Conservation (phyloP, 2,797 vertebrate genomes). For the Aphelocoma californica region DNA sequence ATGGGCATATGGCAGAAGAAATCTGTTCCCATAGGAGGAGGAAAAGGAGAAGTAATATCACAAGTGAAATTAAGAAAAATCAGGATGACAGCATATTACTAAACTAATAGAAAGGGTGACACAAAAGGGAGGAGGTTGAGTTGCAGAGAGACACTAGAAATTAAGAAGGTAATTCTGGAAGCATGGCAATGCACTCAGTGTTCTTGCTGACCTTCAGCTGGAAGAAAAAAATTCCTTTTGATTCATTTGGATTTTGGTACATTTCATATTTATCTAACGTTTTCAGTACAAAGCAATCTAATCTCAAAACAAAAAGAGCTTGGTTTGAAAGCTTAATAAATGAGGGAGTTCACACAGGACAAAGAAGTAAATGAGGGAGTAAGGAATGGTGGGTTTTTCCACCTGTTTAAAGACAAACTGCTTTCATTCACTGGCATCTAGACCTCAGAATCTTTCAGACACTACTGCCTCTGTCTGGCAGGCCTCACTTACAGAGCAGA, state of each 20-base stretch:
- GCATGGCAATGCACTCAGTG: not conserved
- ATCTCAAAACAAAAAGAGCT: not conserved
- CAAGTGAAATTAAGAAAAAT: constrained; percentile 52
- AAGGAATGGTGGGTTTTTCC: not conserved
- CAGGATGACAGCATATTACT: constrained; percentile 38
- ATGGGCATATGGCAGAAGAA: constrained; percentile 66
- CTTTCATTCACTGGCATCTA: not conserved
- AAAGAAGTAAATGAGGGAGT: not conserved
- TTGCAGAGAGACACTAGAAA: not conserved
- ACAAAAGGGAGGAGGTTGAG: constrained; percentile 1
- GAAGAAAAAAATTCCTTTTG: not conserved
- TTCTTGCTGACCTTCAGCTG: not conserved
- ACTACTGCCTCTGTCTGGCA: not conserved
- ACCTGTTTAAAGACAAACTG: not conserved
- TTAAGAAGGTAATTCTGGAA: not conserved
- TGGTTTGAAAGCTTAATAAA: constrained; percentile 6
- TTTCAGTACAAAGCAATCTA: not conserved
- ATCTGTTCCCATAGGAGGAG: constrained; percentile 48
- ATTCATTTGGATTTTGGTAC: not conserved
- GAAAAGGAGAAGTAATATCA: constrained; percentile 60
- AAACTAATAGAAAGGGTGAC: constrained; percentile 30
- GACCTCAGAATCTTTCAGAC: not conserved
- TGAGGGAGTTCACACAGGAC: not conserved
- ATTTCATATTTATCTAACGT: not conserved
- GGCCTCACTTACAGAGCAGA: not conserved